phyloP scores from a whole-genome alignment of 2,797 vertebrate species.

The Sylvia borin region DNA sequence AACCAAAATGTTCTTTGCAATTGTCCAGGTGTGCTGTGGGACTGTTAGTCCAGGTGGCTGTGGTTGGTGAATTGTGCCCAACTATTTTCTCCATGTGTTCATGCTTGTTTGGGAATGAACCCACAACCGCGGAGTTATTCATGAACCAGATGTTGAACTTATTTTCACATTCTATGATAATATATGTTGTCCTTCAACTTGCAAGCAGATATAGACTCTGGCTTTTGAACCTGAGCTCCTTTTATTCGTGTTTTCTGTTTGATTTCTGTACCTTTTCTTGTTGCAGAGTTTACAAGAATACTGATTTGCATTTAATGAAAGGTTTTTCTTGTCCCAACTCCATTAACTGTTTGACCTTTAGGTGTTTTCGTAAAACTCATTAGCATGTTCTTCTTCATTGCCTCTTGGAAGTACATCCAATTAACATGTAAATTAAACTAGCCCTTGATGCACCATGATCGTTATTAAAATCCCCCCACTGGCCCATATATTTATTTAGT shows the following conservation, averaged over 20 bases:
- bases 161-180: background rate
- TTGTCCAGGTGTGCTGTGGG: background rate
- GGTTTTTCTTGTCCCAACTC: conserved; percentile 47
- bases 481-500: conserved; percentile 7
- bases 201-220: background rate
- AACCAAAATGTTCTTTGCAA: background rate
- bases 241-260: background rate
- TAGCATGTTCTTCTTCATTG: conserved; percentile 59
- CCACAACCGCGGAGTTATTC: background rate
- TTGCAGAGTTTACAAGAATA: background rate
- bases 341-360: conserved; percentile 62
- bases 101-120: background rate
- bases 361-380: conserved; percentile 58
- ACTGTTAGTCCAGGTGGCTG: background rate
- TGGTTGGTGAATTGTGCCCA: background rate
- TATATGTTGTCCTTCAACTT: background rate
- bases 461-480: conserved; percentile 1
- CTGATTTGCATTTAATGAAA: conserved; percentile 42
- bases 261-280: conserved; percentile 33
- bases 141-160: background rate
- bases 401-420: conserved; percentile 45
- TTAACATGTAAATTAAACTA: conserved; percentile 68
- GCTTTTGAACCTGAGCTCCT: conserved; percentile 21
- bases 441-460: conserved; percentile 20
- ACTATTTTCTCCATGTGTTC: background rate